Base-by-base conservation (phyloP, 2,888 invertebrate genomes). In the Flabesymbios commensalis region DNA sequence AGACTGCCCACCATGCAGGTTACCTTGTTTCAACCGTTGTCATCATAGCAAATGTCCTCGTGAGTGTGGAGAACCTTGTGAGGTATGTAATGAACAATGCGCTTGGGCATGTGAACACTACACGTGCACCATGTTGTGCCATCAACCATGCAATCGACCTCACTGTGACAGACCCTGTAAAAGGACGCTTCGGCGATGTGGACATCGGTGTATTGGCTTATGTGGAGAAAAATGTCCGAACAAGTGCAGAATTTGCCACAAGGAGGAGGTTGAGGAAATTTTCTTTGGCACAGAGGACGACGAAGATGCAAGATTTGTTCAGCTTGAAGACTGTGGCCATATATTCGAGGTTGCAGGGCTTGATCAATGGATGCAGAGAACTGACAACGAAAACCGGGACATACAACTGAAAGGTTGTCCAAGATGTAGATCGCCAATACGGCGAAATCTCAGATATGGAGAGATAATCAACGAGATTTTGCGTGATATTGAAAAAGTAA, bases 221-320 rank as follows among this genome's bases (percentile, higher is more conserved):
- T 90, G 90, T 82, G 89, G 89, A n/a, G 90, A 90, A 78, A 84
- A 84, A 14, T 90, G 90, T 78, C 88, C 88, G 19, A 78, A 78
- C 33, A 72, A 87, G 55, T 90, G 90, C 81, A 79, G 84, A 29
- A 51, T 75, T 19, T 90, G 90, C 80, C 72, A 86, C 57, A 58
- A 73, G 26, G 73, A 78, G 5, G 72, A 75, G 66, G 77, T 79
- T 36, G 64, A 55, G 2, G 74, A 76, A 41, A 67, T 84, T 10
- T 78, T 86, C 36, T 83, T 86, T 69, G 84, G 86, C 48, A 74
- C 64, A 45, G 86, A 86, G 75, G 85, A 86, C 79, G 87, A 87
- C 5, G 84, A 84, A 1, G 84, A 86, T 67, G 87, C 87, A 1
- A 59, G 68, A 17, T 81, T 80, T 65, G 75, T 81, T 5, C 66